phyloP scores from a whole-genome alignment of 2,113 vertebrate species.

The Alouatta palliata region DNA sequence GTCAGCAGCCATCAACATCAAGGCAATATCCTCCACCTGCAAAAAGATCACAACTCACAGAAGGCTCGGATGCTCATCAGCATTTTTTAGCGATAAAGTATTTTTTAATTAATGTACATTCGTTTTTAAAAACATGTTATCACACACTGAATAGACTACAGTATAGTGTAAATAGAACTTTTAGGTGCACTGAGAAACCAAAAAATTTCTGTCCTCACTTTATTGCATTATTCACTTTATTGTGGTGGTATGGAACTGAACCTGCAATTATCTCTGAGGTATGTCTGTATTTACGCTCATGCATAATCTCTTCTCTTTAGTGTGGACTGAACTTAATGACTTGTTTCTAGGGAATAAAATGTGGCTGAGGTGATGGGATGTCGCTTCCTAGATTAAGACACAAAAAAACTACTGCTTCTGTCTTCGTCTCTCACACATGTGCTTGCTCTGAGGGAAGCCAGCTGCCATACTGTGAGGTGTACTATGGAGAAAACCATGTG shows the following conservation, averaged over 20 bases:
- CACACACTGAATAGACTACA: not conserved
- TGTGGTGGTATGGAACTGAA: not conserved
- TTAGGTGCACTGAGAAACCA: not conserved
- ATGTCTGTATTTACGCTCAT: not conserved
- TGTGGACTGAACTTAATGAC: not conserved
- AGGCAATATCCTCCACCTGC: not conserved
- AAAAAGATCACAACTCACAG: not conserved
- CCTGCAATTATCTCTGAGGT: not conserved
- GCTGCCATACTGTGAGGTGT: not conserved
- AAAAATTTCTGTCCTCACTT: not conserved
- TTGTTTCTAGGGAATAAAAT: not conserved
- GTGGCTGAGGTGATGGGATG: not conserved
- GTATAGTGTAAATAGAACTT: not conserved
- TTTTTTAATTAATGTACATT: not conserved
- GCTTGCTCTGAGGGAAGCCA: not conserved
- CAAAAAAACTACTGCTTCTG: not conserved
- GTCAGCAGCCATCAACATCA: not conserved
- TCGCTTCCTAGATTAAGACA: not conserved
- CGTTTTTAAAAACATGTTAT: not conserved
- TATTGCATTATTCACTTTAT: not conserved
- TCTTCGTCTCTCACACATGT: not conserved
- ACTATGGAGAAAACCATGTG: not conserved
- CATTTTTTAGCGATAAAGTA: not conserved
- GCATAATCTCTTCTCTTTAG: not conserved
- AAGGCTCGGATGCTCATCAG: not conserved